Evolutionary conservation across 2,113 vertebrate species (phyloP).

Genomic region (Dromiciops gliroides): DNA sequence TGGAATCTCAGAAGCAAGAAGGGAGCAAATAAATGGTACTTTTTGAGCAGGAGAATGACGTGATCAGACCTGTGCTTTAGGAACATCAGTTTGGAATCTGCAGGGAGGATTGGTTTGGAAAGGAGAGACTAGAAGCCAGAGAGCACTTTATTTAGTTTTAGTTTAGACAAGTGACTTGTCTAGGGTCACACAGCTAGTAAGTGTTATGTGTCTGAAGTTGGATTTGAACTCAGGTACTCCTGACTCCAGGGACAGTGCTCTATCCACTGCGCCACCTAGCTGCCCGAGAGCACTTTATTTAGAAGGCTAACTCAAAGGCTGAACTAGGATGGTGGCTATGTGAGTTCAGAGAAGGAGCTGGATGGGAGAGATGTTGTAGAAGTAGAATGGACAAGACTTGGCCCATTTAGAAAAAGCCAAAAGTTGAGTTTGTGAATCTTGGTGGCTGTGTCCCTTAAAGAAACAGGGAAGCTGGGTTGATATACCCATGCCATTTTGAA

Average conservation of each 20-base stretch:
- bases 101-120: background rate
- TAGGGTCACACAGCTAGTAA: too few relatives aligned
- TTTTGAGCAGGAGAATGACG: background rate
- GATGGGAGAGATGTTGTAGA: background rate
- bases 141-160: too few relatives aligned
- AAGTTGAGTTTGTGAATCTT: background rate
- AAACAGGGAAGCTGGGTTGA: background rate
- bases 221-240: too few relatives aligned
- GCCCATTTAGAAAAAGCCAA: background rate
- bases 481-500: too few relatives aligned
- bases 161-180: too few relatives aligned
- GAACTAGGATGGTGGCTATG: too few relatives aligned
- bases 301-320: background rate
- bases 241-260: too few relatives aligned
- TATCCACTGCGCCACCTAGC: too few relatives aligned
- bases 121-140: background rate
- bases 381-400: background rate
- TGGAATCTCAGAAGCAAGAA: background rate
- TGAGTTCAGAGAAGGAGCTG: background rate
- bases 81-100: background rate
- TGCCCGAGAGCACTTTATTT: too few relatives aligned
- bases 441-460: background rate
- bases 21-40: background rate
- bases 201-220: too few relatives aligned
- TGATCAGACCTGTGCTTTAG: background rate